Conservation (phyloP, 2,888 invertebrate genomes). For the Ophioninae sp. region DNA sequence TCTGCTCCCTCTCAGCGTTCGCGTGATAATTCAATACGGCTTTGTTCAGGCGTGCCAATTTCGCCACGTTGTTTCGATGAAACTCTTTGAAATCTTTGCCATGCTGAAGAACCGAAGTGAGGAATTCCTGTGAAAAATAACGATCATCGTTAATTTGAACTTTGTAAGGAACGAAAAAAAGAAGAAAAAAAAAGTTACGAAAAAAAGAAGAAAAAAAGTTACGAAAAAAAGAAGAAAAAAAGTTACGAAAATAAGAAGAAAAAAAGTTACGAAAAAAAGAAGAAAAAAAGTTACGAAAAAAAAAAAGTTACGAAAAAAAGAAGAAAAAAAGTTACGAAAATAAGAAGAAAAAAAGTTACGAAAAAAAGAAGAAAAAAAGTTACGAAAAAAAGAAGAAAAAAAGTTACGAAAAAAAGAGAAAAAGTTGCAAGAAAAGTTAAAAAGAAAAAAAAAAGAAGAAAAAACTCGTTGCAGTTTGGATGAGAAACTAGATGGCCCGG, state of each 20-base stretch:
- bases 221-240: no score
- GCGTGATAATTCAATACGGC: constrained; percentile 98
- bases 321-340: no score
- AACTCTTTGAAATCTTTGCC: constrained; percentile 99
- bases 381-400: constrained; percentile 21
- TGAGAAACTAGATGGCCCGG: no score
- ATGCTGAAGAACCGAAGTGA: constrained; percentile 97
- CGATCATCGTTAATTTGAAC: constrained; percentile 2
- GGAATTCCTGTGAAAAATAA: constrained; percentile 87
- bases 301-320: neutral
- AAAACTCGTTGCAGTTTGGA: no score
- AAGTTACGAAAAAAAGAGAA: no score
- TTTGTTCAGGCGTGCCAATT: constrained; percentile 95
- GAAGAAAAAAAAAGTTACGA: constrained; percentile 19
- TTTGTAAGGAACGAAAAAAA: neutral
- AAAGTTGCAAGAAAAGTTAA: no score
- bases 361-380: no score
- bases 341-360: no score
- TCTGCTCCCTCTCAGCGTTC: constrained; percentile 98
- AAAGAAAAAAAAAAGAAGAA: no score
- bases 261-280: neutral
- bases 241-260: constrained; percentile 17
- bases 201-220: no score
- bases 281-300: no score
- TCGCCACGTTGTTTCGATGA: constrained; percentile 94